phyloP scores from a whole-genome alignment of 2,888 invertebrate species.

The Philaethria dido region DNA sequence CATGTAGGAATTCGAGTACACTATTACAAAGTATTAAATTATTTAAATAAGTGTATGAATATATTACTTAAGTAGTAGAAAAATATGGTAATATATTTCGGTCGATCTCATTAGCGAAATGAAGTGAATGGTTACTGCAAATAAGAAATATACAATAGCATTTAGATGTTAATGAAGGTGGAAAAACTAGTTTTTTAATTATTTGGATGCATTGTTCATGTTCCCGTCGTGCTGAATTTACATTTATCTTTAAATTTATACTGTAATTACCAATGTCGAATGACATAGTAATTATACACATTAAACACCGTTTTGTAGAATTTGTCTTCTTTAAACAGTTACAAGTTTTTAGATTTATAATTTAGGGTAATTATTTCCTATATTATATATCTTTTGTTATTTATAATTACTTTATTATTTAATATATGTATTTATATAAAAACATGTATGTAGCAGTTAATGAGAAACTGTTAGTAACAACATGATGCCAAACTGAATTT shows the following conservation, averaged over 20 bases:
- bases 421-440: no score
- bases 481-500: no score
- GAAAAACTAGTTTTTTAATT: slow-evolving; percentile 5
- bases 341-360: no score
- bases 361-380: no score
- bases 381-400: not conserved
- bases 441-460: no score
- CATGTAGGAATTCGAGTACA: no score
- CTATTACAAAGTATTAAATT: not conserved
- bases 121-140: slow-evolving; percentile 13
- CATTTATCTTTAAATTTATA: not conserved
- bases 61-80: not conserved
- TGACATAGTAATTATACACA: not conserved
- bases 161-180: slow-evolving; percentile 16
- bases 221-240: not conserved
- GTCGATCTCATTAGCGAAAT: slow-evolving; percentile 7
- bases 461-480: no score
- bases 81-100: not conserved
- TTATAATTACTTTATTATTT: no score
- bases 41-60: not conserved
- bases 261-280: not conserved
- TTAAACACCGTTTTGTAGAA: not conserved
- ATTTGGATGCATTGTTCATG: slow-evolving; percentile 7
- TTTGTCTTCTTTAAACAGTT: not conserved
- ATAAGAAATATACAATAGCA: slow-evolving; percentile 14